Conservation (phyloP, 2,797 vertebrate genomes). For the Spheniscus humboldti region DNA sequence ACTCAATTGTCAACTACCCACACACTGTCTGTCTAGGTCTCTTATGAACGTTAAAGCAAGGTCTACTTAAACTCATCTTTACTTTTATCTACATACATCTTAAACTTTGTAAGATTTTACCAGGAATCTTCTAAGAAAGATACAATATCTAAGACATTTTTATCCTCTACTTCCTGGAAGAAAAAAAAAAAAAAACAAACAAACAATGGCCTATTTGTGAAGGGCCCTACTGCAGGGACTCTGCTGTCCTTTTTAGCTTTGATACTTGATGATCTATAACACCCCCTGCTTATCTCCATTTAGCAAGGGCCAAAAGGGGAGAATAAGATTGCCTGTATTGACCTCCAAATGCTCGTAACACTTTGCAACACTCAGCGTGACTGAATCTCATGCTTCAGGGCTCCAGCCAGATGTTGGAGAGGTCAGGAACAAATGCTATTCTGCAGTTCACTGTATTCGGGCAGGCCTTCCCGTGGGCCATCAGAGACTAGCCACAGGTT, state of each 20-base stretch:
- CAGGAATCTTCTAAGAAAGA: not conserved
- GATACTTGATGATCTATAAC: constrained; percentile 9
- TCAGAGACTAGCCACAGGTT: not conserved
- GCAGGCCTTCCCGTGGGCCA: not conserved
- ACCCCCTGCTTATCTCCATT: not conserved
- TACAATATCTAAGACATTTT: not conserved
- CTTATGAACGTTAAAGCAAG: not conserved
- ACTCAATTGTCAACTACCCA: not conserved
- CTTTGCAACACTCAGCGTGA: not conserved
- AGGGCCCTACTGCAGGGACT: not conserved
- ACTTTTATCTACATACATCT: not conserved
- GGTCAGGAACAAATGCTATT: not conserved
- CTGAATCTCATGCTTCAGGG: constrained; percentile 18
- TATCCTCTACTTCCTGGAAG: not conserved
- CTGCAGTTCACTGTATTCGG: not conserved
- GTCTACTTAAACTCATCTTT: not conserved
- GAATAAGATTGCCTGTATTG: not conserved
- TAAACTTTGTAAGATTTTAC: not conserved
- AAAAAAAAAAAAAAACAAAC: not conserved
- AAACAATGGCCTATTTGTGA: constrained; percentile 21
- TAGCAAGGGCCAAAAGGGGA: constrained; percentile 11
- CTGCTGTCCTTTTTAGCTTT: not conserved
- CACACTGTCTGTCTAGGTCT: not conserved
- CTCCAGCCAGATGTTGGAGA: not conserved
- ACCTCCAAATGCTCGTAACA: not conserved